Percentiles rank a stretch among this genome's conserved stretches.
phyloP scores from a whole-genome alignment of 2,797 vertebrate genomes.

The Crocidura indochinensis region DNA sequence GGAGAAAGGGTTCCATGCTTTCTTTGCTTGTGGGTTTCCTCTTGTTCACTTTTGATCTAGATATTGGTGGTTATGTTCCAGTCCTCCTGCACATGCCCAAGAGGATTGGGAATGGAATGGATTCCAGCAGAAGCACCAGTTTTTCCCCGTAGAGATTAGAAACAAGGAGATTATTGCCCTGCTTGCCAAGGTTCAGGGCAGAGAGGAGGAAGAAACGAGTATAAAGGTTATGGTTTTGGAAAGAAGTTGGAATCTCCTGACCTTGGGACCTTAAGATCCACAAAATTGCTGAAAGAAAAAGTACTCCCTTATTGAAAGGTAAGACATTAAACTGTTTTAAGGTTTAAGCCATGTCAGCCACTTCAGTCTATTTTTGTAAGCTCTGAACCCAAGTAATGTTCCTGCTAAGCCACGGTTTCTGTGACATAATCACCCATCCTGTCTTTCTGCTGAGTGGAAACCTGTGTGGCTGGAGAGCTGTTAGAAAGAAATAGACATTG shows the following conservation, averaged over 20 bases:
- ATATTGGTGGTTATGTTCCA: conserved; percentile 84
- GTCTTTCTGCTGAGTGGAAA: conserved; percentile 42
- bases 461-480: conserved; percentile 2
- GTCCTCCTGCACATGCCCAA: conserved; percentile 84
- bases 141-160: conserved; percentile 83
- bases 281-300: conserved; percentile 86
- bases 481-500: not conserved
- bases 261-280: conserved; percentile 84
- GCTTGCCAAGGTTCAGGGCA: conserved; percentile 84
- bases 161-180: conserved; percentile 78
- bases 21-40: conserved; percentile 83
- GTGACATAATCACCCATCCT: conserved; percentile 20
- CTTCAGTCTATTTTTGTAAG: conserved; percentile 63
- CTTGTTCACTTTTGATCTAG: conserved; percentile 85
- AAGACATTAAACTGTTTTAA: conserved; percentile 82
- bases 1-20: conserved; percentile 76
- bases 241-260: conserved; percentile 86
- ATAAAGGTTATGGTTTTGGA: conserved; percentile 86
- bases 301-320: conserved; percentile 86
- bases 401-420: conserved; percentile 45
- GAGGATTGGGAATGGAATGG: conserved; percentile 83
- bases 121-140: conserved; percentile 82
- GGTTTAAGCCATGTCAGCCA: conserved; percentile 78
- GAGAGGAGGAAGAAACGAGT: conserved; percentile 85
- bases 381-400: conserved; percentile 46